These are phyloP conservation scores for Dermatemys mawii DNA, from an alignment of 2,113 vertebrate genomes.

Conservation along the genomic window DNA sequence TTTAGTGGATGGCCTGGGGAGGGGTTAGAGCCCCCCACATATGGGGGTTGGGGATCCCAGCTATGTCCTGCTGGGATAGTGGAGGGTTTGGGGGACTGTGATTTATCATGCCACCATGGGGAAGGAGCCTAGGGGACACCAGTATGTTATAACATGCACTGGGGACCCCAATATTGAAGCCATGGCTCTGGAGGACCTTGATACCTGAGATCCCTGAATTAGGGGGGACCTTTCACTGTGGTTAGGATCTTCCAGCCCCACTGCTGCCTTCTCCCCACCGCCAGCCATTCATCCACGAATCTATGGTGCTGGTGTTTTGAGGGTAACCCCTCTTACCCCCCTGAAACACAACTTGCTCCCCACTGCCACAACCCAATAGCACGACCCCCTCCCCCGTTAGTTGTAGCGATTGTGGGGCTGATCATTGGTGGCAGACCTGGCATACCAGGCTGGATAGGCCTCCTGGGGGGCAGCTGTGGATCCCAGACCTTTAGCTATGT, in stretches of 20 bases:
- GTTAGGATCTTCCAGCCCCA: neutral
- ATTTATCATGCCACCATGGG: no score
- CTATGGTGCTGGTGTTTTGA: neutral
- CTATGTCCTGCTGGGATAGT: neutral
- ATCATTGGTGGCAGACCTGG: fast-evolving
- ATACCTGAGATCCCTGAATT: no score
- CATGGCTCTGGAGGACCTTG: no score
- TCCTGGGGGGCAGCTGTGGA: neutral
- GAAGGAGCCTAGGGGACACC: no score
- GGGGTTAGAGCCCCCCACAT: no score
- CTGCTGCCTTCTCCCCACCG: neutral
- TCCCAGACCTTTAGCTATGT: neutral
- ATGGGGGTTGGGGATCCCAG: no score
- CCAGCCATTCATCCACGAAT: neutral
- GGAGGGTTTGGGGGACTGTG: no score
- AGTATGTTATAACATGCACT: no score
- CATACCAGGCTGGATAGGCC: neutral
- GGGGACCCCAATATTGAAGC: no score
- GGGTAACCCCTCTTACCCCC: neutral
- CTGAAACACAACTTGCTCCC: neutral
- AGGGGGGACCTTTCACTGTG: neutral
- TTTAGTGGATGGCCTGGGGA: no score
- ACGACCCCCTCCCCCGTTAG: neutral
- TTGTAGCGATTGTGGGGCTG: neutral
- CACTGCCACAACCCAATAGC: neutral